Conservation (phyloP, 2,888 invertebrate genomes). For the Urechis unicinctus region DNA sequence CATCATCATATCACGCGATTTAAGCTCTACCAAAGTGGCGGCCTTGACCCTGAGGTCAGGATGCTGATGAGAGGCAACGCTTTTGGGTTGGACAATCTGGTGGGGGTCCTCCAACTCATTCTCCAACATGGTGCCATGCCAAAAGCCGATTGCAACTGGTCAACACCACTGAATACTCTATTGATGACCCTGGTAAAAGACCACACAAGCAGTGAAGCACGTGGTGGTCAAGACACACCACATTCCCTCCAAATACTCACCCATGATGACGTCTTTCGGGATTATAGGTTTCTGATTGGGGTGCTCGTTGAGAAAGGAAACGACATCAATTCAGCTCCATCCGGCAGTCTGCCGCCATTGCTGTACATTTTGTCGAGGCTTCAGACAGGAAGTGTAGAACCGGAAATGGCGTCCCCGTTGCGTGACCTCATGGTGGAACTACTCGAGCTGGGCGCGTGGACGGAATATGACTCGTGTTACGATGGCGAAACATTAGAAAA, state of each 20-base stretch:
- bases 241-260: neutral
- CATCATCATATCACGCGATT: neutral
- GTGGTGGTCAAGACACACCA: neutral
- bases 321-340: no score
- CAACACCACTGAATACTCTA: neutral
- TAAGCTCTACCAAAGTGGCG: neutral
- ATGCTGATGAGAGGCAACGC: neutral
- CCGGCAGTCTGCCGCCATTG: conserved; percentile 12
- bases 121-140: neutral
- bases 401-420: conserved; percentile 1
- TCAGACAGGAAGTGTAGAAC: conserved; percentile 5
- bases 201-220: neutral
- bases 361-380: conserved; percentile 10
- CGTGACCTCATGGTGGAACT: neutral
- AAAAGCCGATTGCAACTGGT: neutral
- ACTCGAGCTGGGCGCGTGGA: conserved; percentile 9
- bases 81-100: neutral
- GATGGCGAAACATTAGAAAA: no score
- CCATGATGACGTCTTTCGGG: neutral
- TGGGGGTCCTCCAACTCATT: neutral
- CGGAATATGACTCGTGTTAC: conserved; percentile 11
- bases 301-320: no score
- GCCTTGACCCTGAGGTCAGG: neutral
- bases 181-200: neutral
- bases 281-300: no score